Evolutionary conservation across 2,888 invertebrate species (phyloP).

Genomic region (Drosophila percnosoma): DNA sequence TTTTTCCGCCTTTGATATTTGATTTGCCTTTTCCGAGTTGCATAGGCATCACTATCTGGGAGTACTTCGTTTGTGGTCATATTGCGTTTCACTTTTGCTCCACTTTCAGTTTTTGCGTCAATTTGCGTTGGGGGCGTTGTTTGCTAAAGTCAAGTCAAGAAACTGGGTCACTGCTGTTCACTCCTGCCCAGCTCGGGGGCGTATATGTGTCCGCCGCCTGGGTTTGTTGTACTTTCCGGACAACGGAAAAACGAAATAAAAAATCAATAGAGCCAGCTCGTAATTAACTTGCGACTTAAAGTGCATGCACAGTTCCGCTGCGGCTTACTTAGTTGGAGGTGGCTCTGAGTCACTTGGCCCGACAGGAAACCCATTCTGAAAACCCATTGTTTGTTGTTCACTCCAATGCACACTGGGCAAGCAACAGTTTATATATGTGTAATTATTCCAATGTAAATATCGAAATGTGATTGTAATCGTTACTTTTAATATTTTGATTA

Average conservation of each 20-base stretch:
- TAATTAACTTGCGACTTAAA: constrained; percentile 65
- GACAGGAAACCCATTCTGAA: constrained; percentile 31
- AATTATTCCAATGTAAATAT: not conserved
- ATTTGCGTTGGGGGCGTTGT: constrained; percentile 68
- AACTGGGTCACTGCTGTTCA: constrained; percentile 70
- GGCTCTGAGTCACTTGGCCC: constrained; percentile 20
- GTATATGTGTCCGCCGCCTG: constrained; percentile 19
- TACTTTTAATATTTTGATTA: not conserved
- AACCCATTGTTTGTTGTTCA: constrained; percentile 17
- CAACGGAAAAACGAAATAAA: constrained; percentile 5
- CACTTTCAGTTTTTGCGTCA: constrained; percentile 68
- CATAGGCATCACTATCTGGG: constrained; percentile 10
- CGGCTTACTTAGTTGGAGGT: constrained; percentile 14
- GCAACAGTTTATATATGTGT: not conserved
- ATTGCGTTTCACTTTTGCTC: constrained; percentile 84
- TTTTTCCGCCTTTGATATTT: constrained; percentile 77
- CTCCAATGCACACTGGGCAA: not conserved
- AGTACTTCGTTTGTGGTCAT: constrained; percentile 70
- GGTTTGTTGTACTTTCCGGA: constrained; percentile 65
- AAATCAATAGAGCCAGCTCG: constrained; percentile 67
- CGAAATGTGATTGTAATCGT: not conserved
- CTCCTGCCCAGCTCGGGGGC: constrained; percentile 36
- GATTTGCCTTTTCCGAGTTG: constrained; percentile 70
- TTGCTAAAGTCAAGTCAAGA: constrained; percentile 50
- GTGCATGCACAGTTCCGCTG: constrained; percentile 54